Conservation (phyloP, 2,888 invertebrate genomes). For the Amblyjoppa fuscipennis region DNA sequence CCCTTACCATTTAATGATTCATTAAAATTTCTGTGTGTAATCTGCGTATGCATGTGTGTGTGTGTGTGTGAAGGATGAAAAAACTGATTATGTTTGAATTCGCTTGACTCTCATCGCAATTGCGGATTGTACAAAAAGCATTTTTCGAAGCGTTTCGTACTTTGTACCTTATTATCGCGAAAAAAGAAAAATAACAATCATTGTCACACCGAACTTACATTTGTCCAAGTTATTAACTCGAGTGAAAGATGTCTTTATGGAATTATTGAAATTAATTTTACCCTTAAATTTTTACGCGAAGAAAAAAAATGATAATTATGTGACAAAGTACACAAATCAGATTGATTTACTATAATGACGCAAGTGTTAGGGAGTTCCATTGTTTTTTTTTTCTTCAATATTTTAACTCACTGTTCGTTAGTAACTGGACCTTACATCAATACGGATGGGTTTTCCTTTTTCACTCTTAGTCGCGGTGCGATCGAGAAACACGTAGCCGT, state of each 20-base stretch:
- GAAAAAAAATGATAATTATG: background rate
- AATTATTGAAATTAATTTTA: background rate
- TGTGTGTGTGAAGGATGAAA: slow-evolving; percentile 37
- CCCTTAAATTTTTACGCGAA: background rate
- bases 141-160: slow-evolving; percentile 44
- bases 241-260: background rate
- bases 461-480: slow-evolving; percentile 37
- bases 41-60: slow-evolving; percentile 3
- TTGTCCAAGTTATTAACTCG: background rate
- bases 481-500: slow-evolving; percentile 21
- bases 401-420: slow-evolving; percentile 42
- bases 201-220: background rate
- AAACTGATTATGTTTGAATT: slow-evolving; percentile 50
- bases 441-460: slow-evolving; percentile 55
- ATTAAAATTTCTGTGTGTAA: slow-evolving; percentile 53
- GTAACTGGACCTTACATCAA: slow-evolving; percentile 63
- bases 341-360: slow-evolving; percentile 7
- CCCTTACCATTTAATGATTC: slow-evolving; percentile 66
- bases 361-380: slow-evolving; percentile 15
- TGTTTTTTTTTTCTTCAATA: slow-evolving; percentile 11
- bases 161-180: slow-evolving; percentile 60
- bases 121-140: slow-evolving; percentile 59
- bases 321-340: slow-evolving; percentile 23
- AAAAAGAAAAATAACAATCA: slow-evolving; percentile 30
- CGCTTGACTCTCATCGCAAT: slow-evolving; percentile 42